phyloP scores from a whole-genome alignment of 1,140 invertebrate species.

The Drosophila suzukii region DNA sequence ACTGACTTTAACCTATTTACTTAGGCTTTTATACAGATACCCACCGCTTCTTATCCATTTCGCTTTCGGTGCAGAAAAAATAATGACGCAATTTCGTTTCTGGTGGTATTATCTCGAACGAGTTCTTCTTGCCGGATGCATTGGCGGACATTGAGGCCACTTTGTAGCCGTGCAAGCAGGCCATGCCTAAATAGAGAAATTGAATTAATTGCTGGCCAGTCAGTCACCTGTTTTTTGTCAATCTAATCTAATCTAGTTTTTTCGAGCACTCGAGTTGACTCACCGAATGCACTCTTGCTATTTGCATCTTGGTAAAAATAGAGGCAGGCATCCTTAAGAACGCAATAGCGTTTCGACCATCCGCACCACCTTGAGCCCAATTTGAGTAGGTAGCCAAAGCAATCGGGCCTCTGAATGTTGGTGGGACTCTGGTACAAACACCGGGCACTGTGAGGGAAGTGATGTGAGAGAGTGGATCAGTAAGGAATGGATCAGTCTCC shows the following conservation, averaged over 20 bases:
- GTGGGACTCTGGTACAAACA: constrained; percentile 89
- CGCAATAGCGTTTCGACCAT: constrained; percentile 96
- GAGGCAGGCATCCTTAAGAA: constrained; percentile 97
- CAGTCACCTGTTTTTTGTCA: constrained; percentile 26
- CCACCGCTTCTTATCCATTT: constrained; percentile 97
- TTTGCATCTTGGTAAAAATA: constrained; percentile 96
- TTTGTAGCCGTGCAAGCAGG: constrained; percentile 96
- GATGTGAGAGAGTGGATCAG: constrained; percentile 39
- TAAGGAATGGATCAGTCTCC: constrained; percentile 2
- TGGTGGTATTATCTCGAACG: constrained; percentile 95
- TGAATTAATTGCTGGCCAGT: constrained; percentile 57
- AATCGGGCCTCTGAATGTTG: constrained; percentile 92
- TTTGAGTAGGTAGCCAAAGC: constrained; percentile 95
- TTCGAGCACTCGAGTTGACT: constrained; percentile 37
- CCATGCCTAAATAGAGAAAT: constrained; percentile 87
- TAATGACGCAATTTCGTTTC: constrained; percentile 94
- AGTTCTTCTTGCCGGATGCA: constrained; percentile 92
- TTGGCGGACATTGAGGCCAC: constrained; percentile 91
- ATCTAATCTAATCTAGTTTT: background rate
- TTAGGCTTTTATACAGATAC: background rate
- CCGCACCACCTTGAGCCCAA: constrained; percentile 91
- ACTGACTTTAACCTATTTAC: background rate
- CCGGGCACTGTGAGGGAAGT: constrained; percentile 84
- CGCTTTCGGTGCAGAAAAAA: constrained; percentile 96
- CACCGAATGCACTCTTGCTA: constrained; percentile 94